A percentile compares a stretch with the other conserved stretches of the same genome.
These are phyloP conservation scores for Fopius arisanus DNA, from an alignment of 1,140 invertebrate genomes.

Conservation along the genomic window DNA sequence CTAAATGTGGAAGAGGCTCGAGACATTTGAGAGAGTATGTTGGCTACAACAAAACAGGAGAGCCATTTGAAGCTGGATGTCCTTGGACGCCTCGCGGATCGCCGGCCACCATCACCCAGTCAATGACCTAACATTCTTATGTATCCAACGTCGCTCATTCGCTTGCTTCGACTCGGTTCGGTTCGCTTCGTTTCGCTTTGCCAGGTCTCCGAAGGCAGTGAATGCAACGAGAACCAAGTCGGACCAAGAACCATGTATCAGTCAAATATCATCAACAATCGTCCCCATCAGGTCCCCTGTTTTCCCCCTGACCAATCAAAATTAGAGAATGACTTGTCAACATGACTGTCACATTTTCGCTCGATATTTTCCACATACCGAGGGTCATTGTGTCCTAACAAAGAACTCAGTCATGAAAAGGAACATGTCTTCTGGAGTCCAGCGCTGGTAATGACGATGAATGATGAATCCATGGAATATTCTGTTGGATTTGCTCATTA, in stretches of 20 bases:
- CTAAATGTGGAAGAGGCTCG: background rate
- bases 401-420: background rate
- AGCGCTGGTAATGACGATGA: no score
- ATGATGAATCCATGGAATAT: no score
- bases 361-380: no score
- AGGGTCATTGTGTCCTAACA: no score
- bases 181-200: constrained; percentile 46
- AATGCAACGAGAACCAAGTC: background rate
- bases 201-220: constrained; percentile 17
- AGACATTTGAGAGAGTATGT: background rate
- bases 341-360: no score
- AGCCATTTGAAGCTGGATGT: constrained; percentile 47
- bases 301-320: background rate
- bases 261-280: background rate
- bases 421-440: no score
- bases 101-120: constrained; percentile 54
- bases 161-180: constrained; percentile 45
- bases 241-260: background rate
- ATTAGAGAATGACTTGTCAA: background rate
- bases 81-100: constrained; percentile 61
- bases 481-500: no score
- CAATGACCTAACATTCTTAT: constrained; percentile 58
- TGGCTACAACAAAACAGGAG: constrained; percentile 22
- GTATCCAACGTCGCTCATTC: constrained; percentile 35
- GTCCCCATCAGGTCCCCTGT: background rate